phyloP scores from a whole-genome alignment of 1,140 invertebrate genomes.

The Lepidotrigona ventralis region DNA sequence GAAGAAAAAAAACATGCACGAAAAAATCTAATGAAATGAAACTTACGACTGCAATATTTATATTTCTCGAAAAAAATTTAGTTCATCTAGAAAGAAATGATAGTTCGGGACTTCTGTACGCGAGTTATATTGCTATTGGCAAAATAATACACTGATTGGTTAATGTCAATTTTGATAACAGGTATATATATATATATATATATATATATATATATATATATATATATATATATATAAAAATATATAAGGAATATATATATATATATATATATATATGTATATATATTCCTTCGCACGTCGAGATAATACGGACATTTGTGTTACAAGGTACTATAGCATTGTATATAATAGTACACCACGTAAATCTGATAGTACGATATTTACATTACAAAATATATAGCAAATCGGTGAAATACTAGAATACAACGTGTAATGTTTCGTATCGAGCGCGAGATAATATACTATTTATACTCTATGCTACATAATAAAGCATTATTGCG shows the following conservation, averaged over 20 bases:
- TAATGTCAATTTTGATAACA: not conserved
- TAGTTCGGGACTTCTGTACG: not conserved
- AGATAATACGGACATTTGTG: not conserved
- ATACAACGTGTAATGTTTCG: not conserved
- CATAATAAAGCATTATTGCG: not conserved
- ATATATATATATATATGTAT: too few species aligned
- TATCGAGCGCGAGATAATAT: not conserved
- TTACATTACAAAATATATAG: not conserved
- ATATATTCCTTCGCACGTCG: too few species aligned
- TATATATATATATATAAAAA: too few species aligned
- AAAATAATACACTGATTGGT: not conserved
- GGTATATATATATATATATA: too few species aligned
- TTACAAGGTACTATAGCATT: not conserved
- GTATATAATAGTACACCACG: not conserved
- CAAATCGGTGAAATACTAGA: conserved; percentile 1
- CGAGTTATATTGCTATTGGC: not conserved
- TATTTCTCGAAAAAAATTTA: too few species aligned
- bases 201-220: too few species aligned
- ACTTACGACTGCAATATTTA: too few species aligned
- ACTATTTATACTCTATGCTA: conserved; percentile 12
- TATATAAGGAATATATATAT: too few species aligned
- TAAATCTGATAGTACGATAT: not conserved
- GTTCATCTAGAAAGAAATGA: too few species aligned
- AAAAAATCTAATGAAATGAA: too few species aligned
- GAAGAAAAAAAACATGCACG: too few species aligned